Conservation (phyloP, 2,797 vertebrate species). For the Ataeniobius toweri region DNA sequence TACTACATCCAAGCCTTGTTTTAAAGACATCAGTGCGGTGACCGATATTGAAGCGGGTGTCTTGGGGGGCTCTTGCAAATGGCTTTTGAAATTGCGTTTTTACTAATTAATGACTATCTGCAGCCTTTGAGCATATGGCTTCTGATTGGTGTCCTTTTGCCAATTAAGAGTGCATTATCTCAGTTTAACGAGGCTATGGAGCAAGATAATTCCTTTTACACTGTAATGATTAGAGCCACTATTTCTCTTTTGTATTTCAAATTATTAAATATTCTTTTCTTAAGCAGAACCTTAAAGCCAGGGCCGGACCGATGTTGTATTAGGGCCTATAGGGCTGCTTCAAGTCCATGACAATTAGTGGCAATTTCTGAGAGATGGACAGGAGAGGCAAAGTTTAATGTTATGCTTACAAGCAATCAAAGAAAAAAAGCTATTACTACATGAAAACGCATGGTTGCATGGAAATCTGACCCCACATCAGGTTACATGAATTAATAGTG, state of each 20-base stretch:
- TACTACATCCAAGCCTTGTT: neutral
- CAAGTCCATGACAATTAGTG: neutral
- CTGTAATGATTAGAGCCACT: constrained; percentile 9
- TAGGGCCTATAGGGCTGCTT: neutral
- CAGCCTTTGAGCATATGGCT: constrained; percentile 36
- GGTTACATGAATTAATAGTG: neutral
- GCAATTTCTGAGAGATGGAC: neutral
- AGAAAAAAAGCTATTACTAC: neutral
- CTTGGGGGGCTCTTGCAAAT: constrained; percentile 15
- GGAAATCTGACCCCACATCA: neutral
- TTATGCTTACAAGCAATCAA: neutral
- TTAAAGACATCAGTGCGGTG: neutral
- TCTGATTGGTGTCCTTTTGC: constrained; percentile 40
- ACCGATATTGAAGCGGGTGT: neutral
- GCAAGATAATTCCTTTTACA: constrained; percentile 8
- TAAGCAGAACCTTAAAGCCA: neutral
- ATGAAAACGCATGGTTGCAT: neutral
- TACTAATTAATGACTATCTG: constrained; percentile 51
- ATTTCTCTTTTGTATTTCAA: neutral
- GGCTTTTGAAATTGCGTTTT: constrained; percentile 33
- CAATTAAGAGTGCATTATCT: constrained; percentile 43
- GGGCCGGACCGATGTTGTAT: too few species aligned
- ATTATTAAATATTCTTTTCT: neutral
- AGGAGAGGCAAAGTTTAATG: neutral
- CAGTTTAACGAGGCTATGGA: constrained; percentile 10